A percentile compares a stretch with the other conserved stretches of the same genome.
Evolutionary conservation across 2,797 vertebrate species (phyloP).

Genomic region (Zenarchopterus dispar): DNA sequence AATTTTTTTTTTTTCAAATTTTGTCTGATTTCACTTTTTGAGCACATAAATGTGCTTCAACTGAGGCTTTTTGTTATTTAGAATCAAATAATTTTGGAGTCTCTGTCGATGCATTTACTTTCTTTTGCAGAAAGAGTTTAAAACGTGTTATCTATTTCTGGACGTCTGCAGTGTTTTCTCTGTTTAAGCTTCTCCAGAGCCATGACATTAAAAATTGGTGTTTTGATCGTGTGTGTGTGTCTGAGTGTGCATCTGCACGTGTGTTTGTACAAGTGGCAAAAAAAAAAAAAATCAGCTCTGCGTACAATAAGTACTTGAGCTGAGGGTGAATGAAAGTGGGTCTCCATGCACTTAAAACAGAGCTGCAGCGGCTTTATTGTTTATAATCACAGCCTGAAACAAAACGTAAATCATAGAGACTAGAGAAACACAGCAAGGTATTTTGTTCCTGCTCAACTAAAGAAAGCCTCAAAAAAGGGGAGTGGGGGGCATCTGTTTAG

Average conservation of each 20-base stretch:
- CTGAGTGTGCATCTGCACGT: not conserved
- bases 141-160: no score
- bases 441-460: constrained; percentile 17
- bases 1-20: not conserved
- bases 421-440: constrained; percentile 9
- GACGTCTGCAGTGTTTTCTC: constrained; percentile 6
- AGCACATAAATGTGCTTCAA: not conserved
- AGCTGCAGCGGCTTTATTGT: constrained; percentile 34
- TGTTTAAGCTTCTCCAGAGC: constrained; percentile 13
- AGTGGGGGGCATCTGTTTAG: constrained; percentile 16
- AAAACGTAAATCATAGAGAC: constrained; percentile 23
- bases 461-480: not conserved
- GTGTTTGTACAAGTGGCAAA: constrained; percentile 61
- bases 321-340: constrained; percentile 39
- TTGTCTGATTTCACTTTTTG: constrained; percentile 36
- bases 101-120: not conserved
- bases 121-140: no score
- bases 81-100: constrained; percentile 4
- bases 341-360: constrained; percentile 40
- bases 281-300: constrained; percentile 27
- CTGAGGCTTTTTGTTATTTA: constrained; percentile 9
- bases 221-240: constrained; percentile 10
- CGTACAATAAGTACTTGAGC: constrained; percentile 59
- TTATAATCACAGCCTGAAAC: constrained; percentile 41
- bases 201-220: constrained; percentile 53